Percentiles rank a stretch among this genome's conserved stretches.
Evolutionary conservation across 64 coral and sea anemone species (phyloP).

Genomic region (Platygyra sinensis): DNA sequence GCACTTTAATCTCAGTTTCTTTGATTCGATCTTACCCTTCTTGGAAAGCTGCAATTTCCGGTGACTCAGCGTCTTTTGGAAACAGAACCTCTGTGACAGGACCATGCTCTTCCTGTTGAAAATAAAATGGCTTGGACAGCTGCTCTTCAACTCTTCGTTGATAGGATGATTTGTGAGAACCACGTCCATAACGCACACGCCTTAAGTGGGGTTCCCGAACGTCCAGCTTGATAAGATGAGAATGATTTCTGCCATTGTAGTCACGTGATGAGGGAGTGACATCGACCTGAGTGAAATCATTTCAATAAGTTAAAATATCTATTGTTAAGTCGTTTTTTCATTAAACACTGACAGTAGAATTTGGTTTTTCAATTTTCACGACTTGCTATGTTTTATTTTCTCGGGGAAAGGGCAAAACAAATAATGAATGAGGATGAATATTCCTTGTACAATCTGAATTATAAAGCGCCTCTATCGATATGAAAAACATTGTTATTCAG

Average conservation of each 20-base stretch:
- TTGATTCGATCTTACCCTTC: conserved; percentile 35
- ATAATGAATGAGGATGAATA: no score
- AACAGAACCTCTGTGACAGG: conserved; percentile 42
- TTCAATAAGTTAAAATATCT: no score
- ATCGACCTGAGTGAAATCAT: conserved; percentile 30
- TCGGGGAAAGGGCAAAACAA: no score
- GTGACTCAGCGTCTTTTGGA: conserved; percentile 46
- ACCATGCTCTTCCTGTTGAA: conserved; percentile 51
- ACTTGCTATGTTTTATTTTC: no score
- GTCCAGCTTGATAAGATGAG: conserved; percentile 40
- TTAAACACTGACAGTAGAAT: no score
- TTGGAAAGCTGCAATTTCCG: conserved; percentile 51
- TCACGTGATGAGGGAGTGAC: conserved; percentile 24
- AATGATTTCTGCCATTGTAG: background rate
- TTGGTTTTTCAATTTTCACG: no score
- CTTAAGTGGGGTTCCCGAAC: conserved; percentile 58
- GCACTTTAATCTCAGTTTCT: background rate
- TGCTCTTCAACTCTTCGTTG: conserved; percentile 67
- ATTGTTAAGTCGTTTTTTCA: no score
- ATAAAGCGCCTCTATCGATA: no score
- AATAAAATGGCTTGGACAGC: conserved; percentile 71
- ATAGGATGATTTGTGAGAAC: conserved; percentile 50
- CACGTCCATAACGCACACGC: conserved; percentile 23
- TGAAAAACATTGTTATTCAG: no score
- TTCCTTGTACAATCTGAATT: no score